Percentiles rank a stretch among this genome's conserved stretches.
Evolutionary conservation across 30 jellyfish, hydroid and myxozoan genomes (phyloP).

Genomic region (Cassiopea xamachana): DNA sequence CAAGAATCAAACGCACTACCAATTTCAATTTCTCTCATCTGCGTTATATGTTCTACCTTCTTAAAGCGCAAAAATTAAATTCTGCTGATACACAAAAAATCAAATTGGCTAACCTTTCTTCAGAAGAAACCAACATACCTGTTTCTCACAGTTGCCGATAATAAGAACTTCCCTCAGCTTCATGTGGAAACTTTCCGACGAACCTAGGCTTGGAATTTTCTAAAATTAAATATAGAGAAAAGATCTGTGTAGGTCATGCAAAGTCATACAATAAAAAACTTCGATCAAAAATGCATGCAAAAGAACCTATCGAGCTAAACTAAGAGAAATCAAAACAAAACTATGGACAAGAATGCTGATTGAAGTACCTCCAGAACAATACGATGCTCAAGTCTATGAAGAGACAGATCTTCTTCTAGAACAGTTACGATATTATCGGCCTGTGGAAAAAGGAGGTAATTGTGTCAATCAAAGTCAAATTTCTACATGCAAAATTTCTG

Average conservation of each 20-base stretch:
- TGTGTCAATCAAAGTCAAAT: neutral
- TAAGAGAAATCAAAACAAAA: too few species aligned
- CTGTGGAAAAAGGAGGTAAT: conserved; percentile 6
- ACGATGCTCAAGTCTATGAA: conserved; percentile 58
- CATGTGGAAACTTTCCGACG: conserved; percentile 3
- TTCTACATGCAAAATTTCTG: neutral
- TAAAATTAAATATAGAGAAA: neutral
- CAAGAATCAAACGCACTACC: too few species aligned
- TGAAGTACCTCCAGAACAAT: conserved; percentile 26
- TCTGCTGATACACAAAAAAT: too few species aligned
- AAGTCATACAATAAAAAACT: too few species aligned
- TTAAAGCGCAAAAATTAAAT: too few species aligned
- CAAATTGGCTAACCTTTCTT: neutral
- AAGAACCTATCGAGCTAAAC: too few species aligned
- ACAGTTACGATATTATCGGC: conserved; percentile 60
- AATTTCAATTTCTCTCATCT: too few species aligned
- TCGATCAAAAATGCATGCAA: too few species aligned
- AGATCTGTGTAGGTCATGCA: too few species aligned
- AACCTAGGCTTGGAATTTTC: conserved; percentile 40
- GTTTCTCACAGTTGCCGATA: conserved; percentile 86
- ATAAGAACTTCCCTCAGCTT: conserved; percentile 67
- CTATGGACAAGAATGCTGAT: neutral
- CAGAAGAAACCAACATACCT: conserved; percentile 38
- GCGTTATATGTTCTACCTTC: too few species aligned
- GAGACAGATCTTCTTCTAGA: conserved; percentile 62